Evolutionary conservation across 2,797 vertebrate genomes (phyloP), one percentile per base, ranked within the genome.

Genomic region (Vultur gryphus): DNA sequence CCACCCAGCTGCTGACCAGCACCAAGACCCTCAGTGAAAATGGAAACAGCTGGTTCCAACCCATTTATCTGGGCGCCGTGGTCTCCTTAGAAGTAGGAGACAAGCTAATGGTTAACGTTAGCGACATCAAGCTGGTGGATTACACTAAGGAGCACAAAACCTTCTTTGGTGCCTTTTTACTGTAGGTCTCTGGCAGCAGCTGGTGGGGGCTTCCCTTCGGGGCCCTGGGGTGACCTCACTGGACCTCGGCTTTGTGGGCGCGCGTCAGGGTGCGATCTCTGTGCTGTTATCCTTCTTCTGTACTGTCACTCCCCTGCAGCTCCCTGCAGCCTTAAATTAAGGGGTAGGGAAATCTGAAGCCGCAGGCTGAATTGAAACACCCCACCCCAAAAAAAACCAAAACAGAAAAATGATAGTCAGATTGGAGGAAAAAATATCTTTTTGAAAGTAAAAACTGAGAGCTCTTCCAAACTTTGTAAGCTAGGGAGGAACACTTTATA

Each of bases 101-200:
- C 91, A 97, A 96, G 77, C 86, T 98, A n/a, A 97, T 97, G 97
- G 98, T 98, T n/a, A 98, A 98, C 0, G 98, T 98, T 85, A 98
- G 95, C 4, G 96, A 97, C 69, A 95, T 98, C 93, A 96, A 87
- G 59, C 95, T 97, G 92, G 97, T 98, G 80, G 98, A 98, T 96
- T 98, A 98, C 81, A 98, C 98, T 49, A 97, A 96, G 66, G 98
- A 98, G 88, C 95, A 98, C 75, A 98, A 97, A 96, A 98, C 98
- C 9, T 98, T 98, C 92, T 98, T 98, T 33, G 98, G 98, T 57
- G 98, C 98, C 61, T 98, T 98, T 82, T 93, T 98, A 90, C 84
- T 98, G 41, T 98, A 98, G 91, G 51, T 33, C 6, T 20, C 61
- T 72, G 72, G 61, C 41, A 59, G 70, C 82, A 46, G 52, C 81